Evolutionary conservation across 2,113 vertebrate species (phyloP).

Genomic region (Rhegmatorhina hoffmannsi): DNA sequence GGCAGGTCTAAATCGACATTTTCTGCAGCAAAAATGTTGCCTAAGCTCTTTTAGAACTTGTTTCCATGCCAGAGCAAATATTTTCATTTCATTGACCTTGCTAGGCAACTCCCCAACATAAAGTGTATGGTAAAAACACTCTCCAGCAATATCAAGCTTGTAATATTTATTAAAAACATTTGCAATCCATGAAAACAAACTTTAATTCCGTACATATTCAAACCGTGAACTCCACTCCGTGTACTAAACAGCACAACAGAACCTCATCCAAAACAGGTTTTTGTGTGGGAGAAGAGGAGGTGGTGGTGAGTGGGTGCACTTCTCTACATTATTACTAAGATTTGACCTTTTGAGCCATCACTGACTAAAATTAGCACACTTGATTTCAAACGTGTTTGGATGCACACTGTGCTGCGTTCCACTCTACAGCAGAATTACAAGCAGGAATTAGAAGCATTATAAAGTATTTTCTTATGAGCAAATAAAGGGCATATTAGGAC

Average conservation of each 20-base stretch:
- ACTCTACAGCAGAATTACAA: neutral
- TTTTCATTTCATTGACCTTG: constrained; percentile 55
- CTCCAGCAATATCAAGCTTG: neutral
- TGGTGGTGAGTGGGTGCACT: neutral
- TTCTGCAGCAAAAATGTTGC: constrained; percentile 25
- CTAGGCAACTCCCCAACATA: constrained; percentile 7
- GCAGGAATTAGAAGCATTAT: neutral
- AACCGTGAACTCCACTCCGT: neutral
- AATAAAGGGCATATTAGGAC: neutral
- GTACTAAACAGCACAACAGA: neutral
- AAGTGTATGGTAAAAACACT: neutral
- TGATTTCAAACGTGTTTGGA: neutral
- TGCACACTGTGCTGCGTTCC: neutral
- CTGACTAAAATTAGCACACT: neutral
- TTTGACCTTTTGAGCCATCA: constrained; percentile 6
- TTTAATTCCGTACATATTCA: neutral
- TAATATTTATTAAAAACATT: constrained; percentile 52
- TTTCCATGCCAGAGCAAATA: constrained; percentile 50
- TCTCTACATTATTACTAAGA: neutral
- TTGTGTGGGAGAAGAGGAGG: neutral
- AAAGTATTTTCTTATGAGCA: neutral
- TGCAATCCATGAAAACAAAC: constrained; percentile 10
- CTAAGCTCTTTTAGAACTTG: constrained; percentile 25
- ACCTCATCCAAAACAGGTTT: neutral
- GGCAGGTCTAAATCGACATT: neutral